Conservation (phyloP, 2,797 vertebrate genomes). For the Intellagama lesueurii region DNA sequence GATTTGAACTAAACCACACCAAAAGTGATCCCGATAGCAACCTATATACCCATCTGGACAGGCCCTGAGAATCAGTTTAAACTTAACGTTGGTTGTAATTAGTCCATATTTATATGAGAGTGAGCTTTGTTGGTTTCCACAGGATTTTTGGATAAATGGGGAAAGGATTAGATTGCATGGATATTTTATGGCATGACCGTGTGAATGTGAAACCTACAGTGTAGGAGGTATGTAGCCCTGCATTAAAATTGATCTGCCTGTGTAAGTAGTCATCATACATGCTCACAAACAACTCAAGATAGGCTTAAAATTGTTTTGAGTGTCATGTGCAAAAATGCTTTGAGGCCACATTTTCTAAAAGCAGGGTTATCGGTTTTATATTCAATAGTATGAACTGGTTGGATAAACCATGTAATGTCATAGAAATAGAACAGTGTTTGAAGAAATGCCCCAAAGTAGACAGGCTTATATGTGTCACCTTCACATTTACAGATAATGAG, state of each 20-base stretch:
- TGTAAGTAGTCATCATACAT: neutral
- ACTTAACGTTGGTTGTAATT: neutral
- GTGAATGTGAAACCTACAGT: neutral
- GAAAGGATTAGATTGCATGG: neutral
- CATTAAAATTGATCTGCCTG: neutral
- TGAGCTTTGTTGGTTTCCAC: neutral
- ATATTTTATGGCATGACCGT: neutral
- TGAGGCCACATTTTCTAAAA: neutral
- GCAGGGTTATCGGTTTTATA: neutral
- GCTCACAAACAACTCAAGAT: neutral
- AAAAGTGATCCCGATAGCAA: too few species aligned
- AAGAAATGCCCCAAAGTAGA: neutral
- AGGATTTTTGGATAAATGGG: neutral
- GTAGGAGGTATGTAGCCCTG: neutral
- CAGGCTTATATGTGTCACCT: neutral
- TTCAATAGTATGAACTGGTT: neutral
- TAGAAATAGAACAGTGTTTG: neutral
- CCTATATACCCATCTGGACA: too few species aligned
- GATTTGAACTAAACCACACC: too few species aligned
- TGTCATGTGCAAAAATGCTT: neutral
- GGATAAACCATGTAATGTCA: neutral
- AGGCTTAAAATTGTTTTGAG: neutral
- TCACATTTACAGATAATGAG: neutral
- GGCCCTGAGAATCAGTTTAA: neutral
- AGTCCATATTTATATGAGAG: neutral